A percentile compares a stretch with the other conserved stretches of the same genome.
Conservation (phyloP, 2,113 vertebrate genomes). For the Phycodurus eques region DNA sequence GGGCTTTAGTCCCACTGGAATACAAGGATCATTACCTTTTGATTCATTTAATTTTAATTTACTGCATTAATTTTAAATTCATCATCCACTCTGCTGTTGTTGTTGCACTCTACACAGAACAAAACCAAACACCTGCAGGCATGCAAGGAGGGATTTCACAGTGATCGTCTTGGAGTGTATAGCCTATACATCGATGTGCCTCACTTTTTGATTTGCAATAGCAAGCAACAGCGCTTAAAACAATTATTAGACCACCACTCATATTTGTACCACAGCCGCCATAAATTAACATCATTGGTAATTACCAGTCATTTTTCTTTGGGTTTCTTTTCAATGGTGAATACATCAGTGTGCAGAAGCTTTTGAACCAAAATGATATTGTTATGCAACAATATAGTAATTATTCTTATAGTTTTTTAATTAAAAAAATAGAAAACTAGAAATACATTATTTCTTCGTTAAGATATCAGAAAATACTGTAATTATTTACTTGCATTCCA, state of each 20-base stretch:
- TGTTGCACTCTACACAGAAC: not conserved
- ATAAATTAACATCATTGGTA: not conserved
- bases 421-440: too few relatives aligned
- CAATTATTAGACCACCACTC: not conserved
- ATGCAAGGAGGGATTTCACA: too few relatives aligned
- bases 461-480: too few relatives aligned
- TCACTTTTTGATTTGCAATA: slow-evolving; percentile 71
- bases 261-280: not conserved
- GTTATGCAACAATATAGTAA: too few relatives aligned
- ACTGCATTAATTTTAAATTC: not conserved
- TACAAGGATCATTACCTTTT: slow-evolving; percentile 45
- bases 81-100: not conserved
- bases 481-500: too few relatives aligned
- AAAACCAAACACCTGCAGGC: not conserved
- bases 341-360: too few relatives aligned
- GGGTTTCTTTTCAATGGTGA: too few relatives aligned
- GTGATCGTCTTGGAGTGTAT: too few relatives aligned
- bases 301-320: too few relatives aligned
- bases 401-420: too few relatives aligned
- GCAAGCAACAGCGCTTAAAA: slow-evolving; percentile 22
- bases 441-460: too few relatives aligned
- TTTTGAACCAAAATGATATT: too few relatives aligned
- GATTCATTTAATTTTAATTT: not conserved
- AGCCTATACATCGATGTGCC: slow-evolving; percentile 28
- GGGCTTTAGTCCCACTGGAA: slow-evolving; percentile 46